Percentiles rank a stretch among this genome's conserved stretches.
Conservation (phyloP, 2,113 vertebrate genomes). For the Parotia lawesii region DNA sequence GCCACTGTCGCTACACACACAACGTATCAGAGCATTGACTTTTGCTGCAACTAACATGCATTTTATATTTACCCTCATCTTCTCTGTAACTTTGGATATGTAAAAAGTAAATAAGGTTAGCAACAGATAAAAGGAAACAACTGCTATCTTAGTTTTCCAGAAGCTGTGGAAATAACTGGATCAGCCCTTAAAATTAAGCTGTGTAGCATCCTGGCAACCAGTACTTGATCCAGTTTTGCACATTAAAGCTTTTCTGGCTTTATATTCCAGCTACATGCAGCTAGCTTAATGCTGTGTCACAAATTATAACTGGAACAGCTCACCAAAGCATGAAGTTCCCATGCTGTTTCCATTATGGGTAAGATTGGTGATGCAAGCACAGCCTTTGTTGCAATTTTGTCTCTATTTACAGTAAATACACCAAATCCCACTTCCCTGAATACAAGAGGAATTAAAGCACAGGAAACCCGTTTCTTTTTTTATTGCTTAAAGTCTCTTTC, state of each 20-base stretch:
- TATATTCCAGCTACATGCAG: neutral
- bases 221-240: neutral
- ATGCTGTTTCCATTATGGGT: neutral
- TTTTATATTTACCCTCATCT: neutral
- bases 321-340: neutral
- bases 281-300: neutral
- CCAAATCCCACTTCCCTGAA: neutral
- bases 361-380: neutral
- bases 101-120: neutral
- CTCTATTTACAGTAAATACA: neutral
- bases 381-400: neutral
- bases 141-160: neutral
- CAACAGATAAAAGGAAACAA: neutral
- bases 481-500: neutral
- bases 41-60: neutral
- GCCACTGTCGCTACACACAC: neutral
- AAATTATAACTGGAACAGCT: neutral
- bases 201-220: neutral
- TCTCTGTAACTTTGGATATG: neutral
- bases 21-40: neutral
- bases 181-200: neutral
- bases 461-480: neutral
- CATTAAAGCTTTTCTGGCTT: neutral
- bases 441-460: neutral
- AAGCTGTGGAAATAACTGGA: neutral